phyloP scores from a whole-genome alignment of 2,888 invertebrate genomes.

The Geophilus truncorum region DNA sequence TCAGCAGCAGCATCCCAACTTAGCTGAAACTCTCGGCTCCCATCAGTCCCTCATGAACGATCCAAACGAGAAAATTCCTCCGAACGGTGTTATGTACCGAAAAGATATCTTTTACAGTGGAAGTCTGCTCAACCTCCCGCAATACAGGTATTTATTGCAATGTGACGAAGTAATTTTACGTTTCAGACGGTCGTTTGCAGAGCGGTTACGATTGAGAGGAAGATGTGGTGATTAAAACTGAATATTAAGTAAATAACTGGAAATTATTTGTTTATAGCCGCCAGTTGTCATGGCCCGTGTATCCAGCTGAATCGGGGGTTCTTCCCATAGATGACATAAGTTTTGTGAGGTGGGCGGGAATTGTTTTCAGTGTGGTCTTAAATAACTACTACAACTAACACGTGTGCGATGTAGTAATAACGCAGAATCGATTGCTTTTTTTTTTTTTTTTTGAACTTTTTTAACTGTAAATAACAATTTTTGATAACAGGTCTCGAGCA shows the following conservation, averaged over 20 bases:
- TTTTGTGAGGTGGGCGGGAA: slow-evolving; percentile 9
- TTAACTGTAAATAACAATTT: background rate
- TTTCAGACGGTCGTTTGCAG: background rate
- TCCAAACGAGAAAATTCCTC: slow-evolving; percentile 31
- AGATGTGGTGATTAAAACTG: background rate
- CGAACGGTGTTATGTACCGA: slow-evolving; percentile 69
- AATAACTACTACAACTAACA: background rate
- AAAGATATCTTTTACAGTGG: slow-evolving; percentile 88
- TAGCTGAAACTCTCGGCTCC: background rate
- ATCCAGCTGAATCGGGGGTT: background rate
- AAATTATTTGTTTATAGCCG: slow-evolving; percentile 16
- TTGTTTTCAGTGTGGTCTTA: background rate
- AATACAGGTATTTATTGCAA: slow-evolving; percentile 43
- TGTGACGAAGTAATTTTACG: background rate
- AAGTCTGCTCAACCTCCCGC: slow-evolving; percentile 57
- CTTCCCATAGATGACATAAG: background rate
- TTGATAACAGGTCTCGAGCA: background rate
- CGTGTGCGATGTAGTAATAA: background rate
- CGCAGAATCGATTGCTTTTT: too few species aligned
- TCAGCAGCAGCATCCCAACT: background rate
- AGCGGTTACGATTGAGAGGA: background rate
- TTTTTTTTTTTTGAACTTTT: too few species aligned
- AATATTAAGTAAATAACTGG: background rate
- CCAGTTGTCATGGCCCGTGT: slow-evolving; percentile 18
- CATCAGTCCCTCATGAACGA: slow-evolving; percentile 19